A percentile compares a stretch with the other conserved stretches of the same genome.
Conservation (phyloP, 1,140 invertebrate genomes). For the Laupala kohalensis region DNA sequence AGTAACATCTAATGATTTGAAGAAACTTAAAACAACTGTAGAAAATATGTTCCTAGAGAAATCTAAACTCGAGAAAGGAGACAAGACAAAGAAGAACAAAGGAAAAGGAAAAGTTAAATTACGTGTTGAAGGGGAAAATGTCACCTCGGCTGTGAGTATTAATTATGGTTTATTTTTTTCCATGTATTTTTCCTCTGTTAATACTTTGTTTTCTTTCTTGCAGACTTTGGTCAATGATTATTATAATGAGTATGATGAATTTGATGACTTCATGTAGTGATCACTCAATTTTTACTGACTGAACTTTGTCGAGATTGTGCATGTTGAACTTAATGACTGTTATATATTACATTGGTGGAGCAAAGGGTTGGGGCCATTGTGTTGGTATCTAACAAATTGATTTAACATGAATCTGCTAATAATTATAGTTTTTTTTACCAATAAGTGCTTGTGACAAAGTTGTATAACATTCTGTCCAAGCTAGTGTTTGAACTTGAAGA, state of each 20-base stretch:
- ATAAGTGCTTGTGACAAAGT: not conserved
- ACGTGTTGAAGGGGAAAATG: conserved; percentile 59
- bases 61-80: conserved; percentile 45
- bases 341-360: not conserved
- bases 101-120: conserved; percentile 54
- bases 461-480: not conserved
- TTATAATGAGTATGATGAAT: not conserved
- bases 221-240: conserved; percentile 5
- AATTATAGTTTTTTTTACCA: not conserved
- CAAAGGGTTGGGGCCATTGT: not conserved
- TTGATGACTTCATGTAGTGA: conserved; percentile 7
- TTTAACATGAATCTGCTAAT: not conserved
- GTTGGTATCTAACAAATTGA: not conserved
- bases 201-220: not conserved
- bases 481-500: not conserved
- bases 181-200: not conserved
- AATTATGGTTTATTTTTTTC: not conserved
- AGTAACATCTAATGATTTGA: conserved; percentile 59
- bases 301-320: no score
- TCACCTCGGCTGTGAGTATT: conserved; percentile 23
- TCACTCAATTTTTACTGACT: not conserved
- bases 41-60: conserved; percentile 72
- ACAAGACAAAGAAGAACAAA: conserved; percentile 56
- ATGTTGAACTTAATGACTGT: not conserved
- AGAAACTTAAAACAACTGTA: conserved; percentile 65